Evolutionary conservation across 2,113 vertebrate species (phyloP).

Genomic region (Phyllopteryx taeniolatus): DNA sequence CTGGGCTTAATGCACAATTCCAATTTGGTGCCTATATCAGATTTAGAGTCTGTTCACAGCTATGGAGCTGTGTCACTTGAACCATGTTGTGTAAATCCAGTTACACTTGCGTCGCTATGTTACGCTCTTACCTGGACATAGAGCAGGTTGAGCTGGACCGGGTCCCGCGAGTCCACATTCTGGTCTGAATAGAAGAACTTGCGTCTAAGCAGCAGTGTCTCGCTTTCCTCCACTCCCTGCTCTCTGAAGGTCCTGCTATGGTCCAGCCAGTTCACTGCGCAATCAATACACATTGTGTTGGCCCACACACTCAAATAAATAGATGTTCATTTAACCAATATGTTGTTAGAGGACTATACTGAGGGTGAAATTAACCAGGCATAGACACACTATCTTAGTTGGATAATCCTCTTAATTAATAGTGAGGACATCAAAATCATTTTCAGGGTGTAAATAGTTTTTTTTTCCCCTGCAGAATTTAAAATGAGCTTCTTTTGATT

Average conservation of each 20-base stretch:
- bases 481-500: slow-evolving; percentile 12
- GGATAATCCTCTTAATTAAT: slow-evolving; percentile 23
- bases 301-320: slow-evolving; percentile 15
- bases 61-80: neutral
- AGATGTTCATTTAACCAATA: slow-evolving; percentile 12
- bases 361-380: slow-evolving; percentile 22
- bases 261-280: slow-evolving; percentile 95
- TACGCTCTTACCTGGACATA: slow-evolving; percentile 88
- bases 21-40: neutral
- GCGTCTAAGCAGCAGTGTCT: slow-evolving; percentile 86
- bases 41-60: neutral
- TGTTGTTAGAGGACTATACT: neutral
- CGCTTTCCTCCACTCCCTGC: slow-evolving; percentile 94
- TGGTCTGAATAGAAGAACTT: slow-evolving; percentile 99
- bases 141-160: slow-evolving; percentile 95
- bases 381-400: neutral
- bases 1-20: neutral
- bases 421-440: slow-evolving; percentile 7
- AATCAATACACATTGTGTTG: slow-evolving; percentile 40
- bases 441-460: neutral
- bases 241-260: slow-evolving; percentile 96
- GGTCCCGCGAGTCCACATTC: slow-evolving; percentile 96
- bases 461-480: slow-evolving; percentile 1
- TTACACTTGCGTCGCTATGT: neutral
- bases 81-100: neutral